Percentiles rank a stretch among this genome's conserved stretches.
Evolutionary conservation across 2,113 vertebrate genomes (phyloP).

Genomic region (Sprattus sprattus): DNA sequence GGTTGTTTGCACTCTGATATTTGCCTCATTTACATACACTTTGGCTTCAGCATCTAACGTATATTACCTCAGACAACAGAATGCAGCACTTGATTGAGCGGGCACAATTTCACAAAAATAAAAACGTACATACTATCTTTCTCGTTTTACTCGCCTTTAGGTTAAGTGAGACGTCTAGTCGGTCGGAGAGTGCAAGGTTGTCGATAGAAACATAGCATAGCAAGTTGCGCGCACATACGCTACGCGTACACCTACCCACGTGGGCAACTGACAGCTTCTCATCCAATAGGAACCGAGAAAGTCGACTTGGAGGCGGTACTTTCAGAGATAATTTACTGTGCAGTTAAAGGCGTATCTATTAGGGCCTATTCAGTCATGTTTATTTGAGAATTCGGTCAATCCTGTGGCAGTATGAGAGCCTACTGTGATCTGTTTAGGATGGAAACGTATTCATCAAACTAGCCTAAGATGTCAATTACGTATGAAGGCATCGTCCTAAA

Average conservation of each 20-base stretch:
- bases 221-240: neutral
- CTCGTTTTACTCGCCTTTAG: neutral
- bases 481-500: no score
- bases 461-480: no score
- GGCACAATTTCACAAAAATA: neutral
- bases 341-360: neutral
- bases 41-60: neutral
- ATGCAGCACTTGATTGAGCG: neutral
- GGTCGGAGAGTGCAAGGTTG: neutral
- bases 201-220: slow-evolving; percentile 37
- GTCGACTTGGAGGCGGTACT: neutral
- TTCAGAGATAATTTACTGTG: neutral
- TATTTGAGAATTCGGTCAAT: neutral
- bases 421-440: no score
- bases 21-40: neutral
- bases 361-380: neutral
- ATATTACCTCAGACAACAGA: neutral
- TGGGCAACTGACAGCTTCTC: neutral
- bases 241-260: neutral
- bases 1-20: slow-evolving; percentile 2
- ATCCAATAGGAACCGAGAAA: slow-evolving; percentile 49
- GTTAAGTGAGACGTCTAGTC: neutral
- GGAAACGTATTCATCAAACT: no score
- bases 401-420: neutral
- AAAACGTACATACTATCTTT: neutral